Percentiles rank a stretch among this genome's conserved stretches.
These are phyloP conservation scores for Apis laboriosa DNA, from an alignment of 1,140 invertebrate genomes.

Conservation along the genomic window DNA sequence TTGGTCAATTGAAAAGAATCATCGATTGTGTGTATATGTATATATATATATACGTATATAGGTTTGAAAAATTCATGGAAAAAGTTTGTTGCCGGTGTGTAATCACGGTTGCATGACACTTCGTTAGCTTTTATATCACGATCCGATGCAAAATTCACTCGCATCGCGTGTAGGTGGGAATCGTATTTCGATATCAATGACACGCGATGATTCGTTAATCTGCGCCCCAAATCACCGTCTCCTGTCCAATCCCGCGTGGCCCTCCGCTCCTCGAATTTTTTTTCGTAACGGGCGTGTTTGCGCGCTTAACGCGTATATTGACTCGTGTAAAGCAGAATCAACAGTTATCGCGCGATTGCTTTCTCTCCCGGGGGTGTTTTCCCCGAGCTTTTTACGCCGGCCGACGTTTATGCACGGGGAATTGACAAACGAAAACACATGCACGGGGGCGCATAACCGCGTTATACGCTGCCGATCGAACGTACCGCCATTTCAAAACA, in stretches of 20 bases:
- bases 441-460: background rate
- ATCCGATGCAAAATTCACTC: slow-evolving; percentile 43
- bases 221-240: background rate
- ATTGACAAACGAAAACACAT: slow-evolving; percentile 19
- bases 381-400: slow-evolving; percentile 1
- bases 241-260: too few relatives aligned
- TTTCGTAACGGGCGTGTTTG: slow-evolving; percentile 3
- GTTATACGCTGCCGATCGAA: slow-evolving; percentile 31
- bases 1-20: slow-evolving; percentile 5
- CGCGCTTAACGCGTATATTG: slow-evolving; percentile 24
- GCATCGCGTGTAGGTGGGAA: slow-evolving; percentile 6
- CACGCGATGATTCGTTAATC: slow-evolving; percentile 46
- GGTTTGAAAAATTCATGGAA: slow-evolving; percentile 30
- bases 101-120: slow-evolving; percentile 32
- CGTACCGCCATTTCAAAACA: slow-evolving; percentile 8
- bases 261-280: background rate
- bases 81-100: slow-evolving; percentile 25
- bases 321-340: slow-evolving; percentile 14
- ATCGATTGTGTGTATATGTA: background rate
- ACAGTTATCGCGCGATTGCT: slow-evolving; percentile 16
- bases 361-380: background rate
- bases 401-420: slow-evolving; percentile 17
- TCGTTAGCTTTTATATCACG: slow-evolving; percentile 50
- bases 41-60: too few relatives aligned
- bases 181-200: slow-evolving; percentile 47